Percentiles rank a stretch among this genome's conserved stretches.
Evolutionary conservation across 2,888 invertebrate genomes (phyloP).

Genomic region (Oligia fasciuncula): DNA sequence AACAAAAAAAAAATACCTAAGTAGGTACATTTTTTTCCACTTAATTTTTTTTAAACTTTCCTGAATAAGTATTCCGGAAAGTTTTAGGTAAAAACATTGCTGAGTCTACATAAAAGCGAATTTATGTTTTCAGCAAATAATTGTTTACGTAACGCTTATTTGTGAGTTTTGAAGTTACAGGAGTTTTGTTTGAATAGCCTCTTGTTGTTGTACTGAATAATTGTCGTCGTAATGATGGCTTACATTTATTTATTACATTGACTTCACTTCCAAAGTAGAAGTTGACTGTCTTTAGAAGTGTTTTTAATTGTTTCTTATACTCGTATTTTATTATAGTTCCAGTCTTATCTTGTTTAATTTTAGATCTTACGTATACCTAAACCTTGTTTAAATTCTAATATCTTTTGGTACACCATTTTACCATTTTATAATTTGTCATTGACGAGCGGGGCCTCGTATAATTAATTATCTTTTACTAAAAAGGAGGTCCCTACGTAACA

Average conservation of each 20-base stretch:
- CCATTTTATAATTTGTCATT: too few species aligned
- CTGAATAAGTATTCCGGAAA: neutral
- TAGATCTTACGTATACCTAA: too few species aligned
- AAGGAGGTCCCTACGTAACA: too few species aligned
- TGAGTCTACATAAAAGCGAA: neutral
- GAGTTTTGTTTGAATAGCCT: constrained; percentile 8
- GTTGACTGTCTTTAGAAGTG: neutral
- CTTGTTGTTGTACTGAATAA: constrained; percentile 33
- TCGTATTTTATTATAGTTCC: too few species aligned
- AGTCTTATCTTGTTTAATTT: too few species aligned
- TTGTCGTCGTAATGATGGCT: neutral
- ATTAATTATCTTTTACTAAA: too few species aligned
- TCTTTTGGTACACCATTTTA: too few species aligned
- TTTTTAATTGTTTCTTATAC: too few species aligned
- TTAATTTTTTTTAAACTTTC: too few species aligned
- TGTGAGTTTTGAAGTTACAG: constrained; percentile 6
- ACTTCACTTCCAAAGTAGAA: neutral
- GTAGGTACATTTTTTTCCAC: too few species aligned
- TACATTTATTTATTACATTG: constrained; percentile 18
- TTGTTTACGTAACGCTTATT: constrained; percentile 32
- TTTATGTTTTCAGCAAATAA: neutral
- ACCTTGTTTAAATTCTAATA: too few species aligned
- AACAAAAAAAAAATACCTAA: neutral
- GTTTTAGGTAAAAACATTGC: constrained; percentile 31
- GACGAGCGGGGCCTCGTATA: too few species aligned